Conservation (phyloP, 2,888 invertebrate species). For the Nemoura dubitans region DNA sequence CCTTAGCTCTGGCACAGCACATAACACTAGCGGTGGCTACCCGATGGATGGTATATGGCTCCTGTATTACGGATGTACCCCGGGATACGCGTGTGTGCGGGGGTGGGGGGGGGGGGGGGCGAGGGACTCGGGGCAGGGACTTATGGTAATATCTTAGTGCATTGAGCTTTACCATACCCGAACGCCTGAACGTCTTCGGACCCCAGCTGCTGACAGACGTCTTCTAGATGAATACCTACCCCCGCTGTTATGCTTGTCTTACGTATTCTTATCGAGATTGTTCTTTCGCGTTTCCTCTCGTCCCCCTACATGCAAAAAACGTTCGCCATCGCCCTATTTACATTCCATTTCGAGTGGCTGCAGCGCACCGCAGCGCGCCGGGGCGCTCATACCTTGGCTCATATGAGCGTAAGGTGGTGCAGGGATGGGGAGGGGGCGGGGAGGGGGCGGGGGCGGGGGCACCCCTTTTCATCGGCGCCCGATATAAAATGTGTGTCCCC, state of each 20-base stretch:
- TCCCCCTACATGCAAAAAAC: background rate
- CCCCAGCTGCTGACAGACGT: constrained; percentile 39
- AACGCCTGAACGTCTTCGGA: background rate
- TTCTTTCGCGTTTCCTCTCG: background rate
- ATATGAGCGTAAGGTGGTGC: too few relatives aligned
- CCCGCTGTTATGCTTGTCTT: constrained; percentile 35
- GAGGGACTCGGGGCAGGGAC: constrained; percentile 14
- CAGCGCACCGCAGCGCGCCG: background rate
- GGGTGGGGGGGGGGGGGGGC: background rate
- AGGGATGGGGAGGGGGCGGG: too few relatives aligned
- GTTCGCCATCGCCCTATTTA: background rate
- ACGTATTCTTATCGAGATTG: constrained; percentile 33
- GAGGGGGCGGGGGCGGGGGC: background rate
- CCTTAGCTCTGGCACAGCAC: background rate
- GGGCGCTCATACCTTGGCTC: background rate
- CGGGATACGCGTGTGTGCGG: background rate
- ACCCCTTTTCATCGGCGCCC: background rate
- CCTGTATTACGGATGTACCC: constrained; percentile 22
- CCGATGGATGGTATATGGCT: constrained; percentile 13
- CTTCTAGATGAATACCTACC: constrained; percentile 30
- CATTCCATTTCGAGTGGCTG: background rate
- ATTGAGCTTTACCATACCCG: background rate
- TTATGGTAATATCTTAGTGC: constrained; percentile 41
- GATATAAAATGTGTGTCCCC: background rate
- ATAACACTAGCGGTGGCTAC: background rate